phyloP scores from a whole-genome alignment of 2,797 vertebrate genomes.

The Lacerta viridis region DNA sequence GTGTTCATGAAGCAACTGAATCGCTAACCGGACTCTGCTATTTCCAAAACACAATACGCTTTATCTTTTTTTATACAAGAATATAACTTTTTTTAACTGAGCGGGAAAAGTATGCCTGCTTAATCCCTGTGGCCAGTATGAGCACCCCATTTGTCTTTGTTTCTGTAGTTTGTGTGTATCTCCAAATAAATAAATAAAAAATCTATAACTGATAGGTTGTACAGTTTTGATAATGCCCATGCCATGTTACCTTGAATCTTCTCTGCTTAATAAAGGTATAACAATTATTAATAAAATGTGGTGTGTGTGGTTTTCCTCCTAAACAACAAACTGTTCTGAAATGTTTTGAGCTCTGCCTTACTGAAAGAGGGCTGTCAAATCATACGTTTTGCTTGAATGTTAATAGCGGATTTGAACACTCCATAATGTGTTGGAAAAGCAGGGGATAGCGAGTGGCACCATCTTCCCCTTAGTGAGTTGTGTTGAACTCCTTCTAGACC shows the following conservation, averaged over 20 bases:
- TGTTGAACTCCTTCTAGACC: background rate
- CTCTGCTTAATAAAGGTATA: conserved; percentile 87
- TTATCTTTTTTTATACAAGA: conserved; percentile 47
- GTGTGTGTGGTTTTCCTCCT: conserved; percentile 47
- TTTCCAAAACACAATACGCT: conserved; percentile 72
- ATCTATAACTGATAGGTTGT: conserved; percentile 76
- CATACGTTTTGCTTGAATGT: background rate
- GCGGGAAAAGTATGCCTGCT: conserved; percentile 65
- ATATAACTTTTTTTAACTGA: conserved; percentile 50
- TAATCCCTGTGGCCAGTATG: conserved; percentile 82
- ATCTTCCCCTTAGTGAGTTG: background rate
- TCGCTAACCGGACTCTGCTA: conserved; percentile 56
- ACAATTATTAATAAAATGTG: conserved; percentile 72
- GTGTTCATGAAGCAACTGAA: conserved; percentile 72
- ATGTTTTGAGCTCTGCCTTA: conserved; percentile 7
- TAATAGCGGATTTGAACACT: background rate
- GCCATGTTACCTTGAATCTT: conserved; percentile 78
- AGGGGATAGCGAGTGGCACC: too few relatives aligned
- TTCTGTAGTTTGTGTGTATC: conserved; percentile 61
- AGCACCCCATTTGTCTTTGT: conserved; percentile 74
- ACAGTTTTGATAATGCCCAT: conserved; percentile 84
- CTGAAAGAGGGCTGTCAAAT: background rate
- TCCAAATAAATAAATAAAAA: conserved; percentile 51
- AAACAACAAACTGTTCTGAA: background rate
- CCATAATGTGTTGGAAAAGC: background rate